phyloP scores from a whole-genome alignment of 2,113 vertebrate species.

The Morone saxatilis region DNA sequence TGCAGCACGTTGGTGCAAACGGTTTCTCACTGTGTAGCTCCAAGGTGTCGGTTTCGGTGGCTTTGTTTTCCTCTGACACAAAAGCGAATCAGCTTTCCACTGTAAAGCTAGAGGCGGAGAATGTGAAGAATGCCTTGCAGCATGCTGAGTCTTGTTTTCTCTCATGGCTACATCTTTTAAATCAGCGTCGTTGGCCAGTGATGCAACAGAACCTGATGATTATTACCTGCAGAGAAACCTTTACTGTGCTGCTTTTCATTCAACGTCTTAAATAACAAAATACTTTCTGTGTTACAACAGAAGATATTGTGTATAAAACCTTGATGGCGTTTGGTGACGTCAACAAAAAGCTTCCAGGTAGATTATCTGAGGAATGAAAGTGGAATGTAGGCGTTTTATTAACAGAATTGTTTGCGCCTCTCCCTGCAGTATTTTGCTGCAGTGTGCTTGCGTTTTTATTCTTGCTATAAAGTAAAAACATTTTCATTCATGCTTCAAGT shows the following conservation, averaged over 20 bases:
- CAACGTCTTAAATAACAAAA: neutral
- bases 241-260: constrained; percentile 6
- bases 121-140: constrained; percentile 67
- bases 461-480: neutral
- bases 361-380: constrained; percentile 26
- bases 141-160: constrained; percentile 68
- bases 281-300: neutral
- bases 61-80: neutral
- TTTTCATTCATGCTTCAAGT: constrained; percentile 38
- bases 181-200: constrained; percentile 22
- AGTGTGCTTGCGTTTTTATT: constrained; percentile 2
- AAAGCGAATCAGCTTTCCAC: constrained; percentile 24
- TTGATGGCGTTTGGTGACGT: neutral
- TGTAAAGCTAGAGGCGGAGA: constrained; percentile 39
- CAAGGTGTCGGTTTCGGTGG: neutral
- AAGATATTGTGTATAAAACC: neutral
- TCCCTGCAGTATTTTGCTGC: neutral
- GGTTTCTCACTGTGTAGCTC: neutral
- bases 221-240: neutral
- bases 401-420: constrained; percentile 1
- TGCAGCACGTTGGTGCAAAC: neutral
- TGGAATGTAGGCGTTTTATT: neutral
- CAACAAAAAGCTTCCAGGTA: constrained; percentile 13
- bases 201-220: constrained; percentile 13
- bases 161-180: constrained; percentile 43